Percentiles rank a stretch among this genome's conserved stretches.
Evolutionary conservation across 1,140 invertebrate species (phyloP).

Genomic region (Drosophila sulfurigaster): DNA sequence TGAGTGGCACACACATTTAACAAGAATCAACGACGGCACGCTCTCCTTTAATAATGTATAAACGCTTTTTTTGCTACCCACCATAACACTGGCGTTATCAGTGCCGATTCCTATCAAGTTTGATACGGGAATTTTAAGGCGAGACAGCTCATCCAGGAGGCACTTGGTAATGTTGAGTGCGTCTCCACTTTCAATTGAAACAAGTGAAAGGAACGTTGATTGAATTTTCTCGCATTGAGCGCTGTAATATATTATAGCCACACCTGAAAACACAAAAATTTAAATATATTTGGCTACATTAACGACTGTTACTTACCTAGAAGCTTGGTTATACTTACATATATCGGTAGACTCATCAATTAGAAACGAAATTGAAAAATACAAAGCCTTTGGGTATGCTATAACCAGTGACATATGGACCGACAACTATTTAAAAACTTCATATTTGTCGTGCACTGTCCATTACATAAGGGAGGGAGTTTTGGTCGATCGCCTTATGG

Average conservation of each 20-base stretch:
- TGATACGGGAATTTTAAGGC: conserved; percentile 4
- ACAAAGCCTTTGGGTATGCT: not conserved
- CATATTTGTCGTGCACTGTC: conserved; percentile 6
- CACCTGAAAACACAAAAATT: no score
- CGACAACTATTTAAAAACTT: conserved; percentile 16
- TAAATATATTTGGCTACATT: no score
- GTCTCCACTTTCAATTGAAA: no score
- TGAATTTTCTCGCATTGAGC: no score
- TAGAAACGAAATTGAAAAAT: no score
- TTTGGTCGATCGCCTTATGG: conserved; percentile 10
- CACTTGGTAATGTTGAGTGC: no score
- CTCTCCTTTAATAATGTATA: conserved; percentile 17
- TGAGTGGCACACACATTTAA: conserved; percentile 31
- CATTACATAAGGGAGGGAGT: conserved; percentile 25
- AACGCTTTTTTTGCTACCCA: conserved; percentile 23
- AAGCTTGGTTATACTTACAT: no score
- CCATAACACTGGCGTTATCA: conserved; percentile 25
- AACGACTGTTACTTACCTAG: no score
- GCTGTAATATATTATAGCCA: no score
- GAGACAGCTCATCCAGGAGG: not conserved
- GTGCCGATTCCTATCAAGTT: conserved; percentile 27
- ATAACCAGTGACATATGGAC: conserved; percentile 32
- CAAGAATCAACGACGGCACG: not conserved
- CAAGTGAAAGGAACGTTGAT: no score
- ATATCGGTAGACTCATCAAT: no score